These are phyloP conservation scores for Drosophila parvula DNA, from an alignment of 1,140 invertebrate genomes.

Conservation along the genomic window DNA sequence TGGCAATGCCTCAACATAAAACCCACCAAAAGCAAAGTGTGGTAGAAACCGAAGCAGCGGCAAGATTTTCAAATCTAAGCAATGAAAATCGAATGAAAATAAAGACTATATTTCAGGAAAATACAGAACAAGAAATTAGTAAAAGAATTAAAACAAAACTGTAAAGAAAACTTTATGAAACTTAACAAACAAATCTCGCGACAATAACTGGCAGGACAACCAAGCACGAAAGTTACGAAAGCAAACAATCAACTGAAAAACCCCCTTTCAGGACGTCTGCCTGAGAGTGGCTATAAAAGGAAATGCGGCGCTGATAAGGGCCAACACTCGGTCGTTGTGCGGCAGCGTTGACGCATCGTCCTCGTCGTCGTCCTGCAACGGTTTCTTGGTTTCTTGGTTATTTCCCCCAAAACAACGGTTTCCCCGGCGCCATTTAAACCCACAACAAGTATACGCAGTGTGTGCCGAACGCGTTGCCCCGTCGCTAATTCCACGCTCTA, in stretches of 20 bases:
- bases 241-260: not conserved
- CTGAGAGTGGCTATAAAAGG: constrained; percentile 76
- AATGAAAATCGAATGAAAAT: constrained; percentile 5
- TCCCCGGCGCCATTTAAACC: constrained; percentile 34
- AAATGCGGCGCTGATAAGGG: constrained; percentile 78
- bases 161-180: not conserved
- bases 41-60: constrained; percentile 25
- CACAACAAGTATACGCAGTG: constrained; percentile 40
- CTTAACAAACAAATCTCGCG: not conserved
- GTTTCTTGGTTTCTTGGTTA: constrained; percentile 42
- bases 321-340: constrained; percentile 80
- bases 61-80: constrained; percentile 24
- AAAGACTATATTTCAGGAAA: not conserved
- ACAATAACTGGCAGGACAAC: too few species aligned
- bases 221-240: too few species aligned
- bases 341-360: constrained; percentile 76
- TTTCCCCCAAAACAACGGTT: constrained; percentile 40
- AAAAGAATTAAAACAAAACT: not conserved
- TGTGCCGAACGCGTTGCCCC: constrained; percentile 37
- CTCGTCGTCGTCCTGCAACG: constrained; percentile 48
- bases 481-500: constrained; percentile 54
- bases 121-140: not conserved
- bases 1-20: constrained; percentile 16
- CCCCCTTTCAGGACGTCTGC: constrained; percentile 21
- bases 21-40: constrained; percentile 14